These are phyloP conservation scores for Chloromyia formosa DNA, from an alignment of 2,888 invertebrate genomes.

Conservation along the genomic window DNA sequence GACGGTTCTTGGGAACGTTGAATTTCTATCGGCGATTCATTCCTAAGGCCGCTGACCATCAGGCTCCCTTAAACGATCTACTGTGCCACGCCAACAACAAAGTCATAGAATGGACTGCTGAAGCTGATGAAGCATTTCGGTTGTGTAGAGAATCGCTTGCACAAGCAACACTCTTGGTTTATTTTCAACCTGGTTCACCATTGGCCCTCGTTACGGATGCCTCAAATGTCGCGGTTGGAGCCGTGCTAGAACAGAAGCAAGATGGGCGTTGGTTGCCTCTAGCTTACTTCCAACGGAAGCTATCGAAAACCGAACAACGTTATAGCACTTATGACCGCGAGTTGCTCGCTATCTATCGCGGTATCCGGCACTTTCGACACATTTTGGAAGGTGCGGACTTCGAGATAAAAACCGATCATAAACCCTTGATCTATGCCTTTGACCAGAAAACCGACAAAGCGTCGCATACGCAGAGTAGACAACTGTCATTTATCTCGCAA, in stretches of 20 bases:
- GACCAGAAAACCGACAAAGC: too few species aligned
- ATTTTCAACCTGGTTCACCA: too few species aligned
- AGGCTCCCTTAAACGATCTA: not conserved
- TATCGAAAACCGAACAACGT: constrained; percentile 55
- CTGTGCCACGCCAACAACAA: too few species aligned
- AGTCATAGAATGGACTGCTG: not conserved
- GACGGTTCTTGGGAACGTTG: not conserved
- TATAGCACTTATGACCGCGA: constrained; percentile 59
- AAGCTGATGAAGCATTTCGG: not conserved
- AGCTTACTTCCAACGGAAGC: too few species aligned
- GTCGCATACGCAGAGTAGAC: too few species aligned
- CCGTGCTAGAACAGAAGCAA: too few species aligned
- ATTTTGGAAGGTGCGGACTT: too few species aligned
- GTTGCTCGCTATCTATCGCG: constrained; percentile 57
- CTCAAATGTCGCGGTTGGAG: not conserved
- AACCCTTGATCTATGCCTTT: too few species aligned
- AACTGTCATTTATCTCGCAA: too few species aligned
- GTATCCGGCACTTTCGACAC: constrained; percentile 1
- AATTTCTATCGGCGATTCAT: constrained; percentile 11
- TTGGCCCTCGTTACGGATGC: not conserved
- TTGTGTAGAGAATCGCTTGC: not conserved
- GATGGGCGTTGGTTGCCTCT: too few species aligned
- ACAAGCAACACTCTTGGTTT: not conserved
- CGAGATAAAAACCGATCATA: too few species aligned
- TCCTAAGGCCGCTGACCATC: not conserved